These are phyloP conservation scores for Diplolepis rosae DNA, from an alignment of 2,888 invertebrate genomes.

Conservation along the genomic window DNA sequence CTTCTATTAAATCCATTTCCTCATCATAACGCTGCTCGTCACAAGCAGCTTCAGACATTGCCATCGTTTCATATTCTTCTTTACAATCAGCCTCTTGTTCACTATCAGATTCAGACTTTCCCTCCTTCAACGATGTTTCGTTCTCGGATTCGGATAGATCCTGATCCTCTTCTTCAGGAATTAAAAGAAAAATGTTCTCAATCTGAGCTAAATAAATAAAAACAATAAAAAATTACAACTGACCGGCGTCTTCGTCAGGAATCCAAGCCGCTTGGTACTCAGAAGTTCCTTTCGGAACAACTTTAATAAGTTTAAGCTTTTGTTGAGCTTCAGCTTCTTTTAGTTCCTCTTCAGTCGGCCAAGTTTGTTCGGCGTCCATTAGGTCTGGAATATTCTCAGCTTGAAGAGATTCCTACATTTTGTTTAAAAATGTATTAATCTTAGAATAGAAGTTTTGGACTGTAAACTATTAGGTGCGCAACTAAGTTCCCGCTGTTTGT, in stretches of 20 bases:
- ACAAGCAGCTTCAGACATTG: slow-evolving; percentile 67
- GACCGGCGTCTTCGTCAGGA: slow-evolving; percentile 80
- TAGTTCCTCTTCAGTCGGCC: slow-evolving; percentile 95
- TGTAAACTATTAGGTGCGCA: too few relatives aligned
- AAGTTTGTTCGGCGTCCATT: slow-evolving; percentile 97
- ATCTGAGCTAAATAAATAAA: not conserved
- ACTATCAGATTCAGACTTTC: slow-evolving; percentile 61
- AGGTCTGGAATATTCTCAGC: slow-evolving; percentile 89
- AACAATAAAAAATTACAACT: slow-evolving; percentile 19
- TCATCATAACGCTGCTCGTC: slow-evolving; percentile 72
- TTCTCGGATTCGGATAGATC: slow-evolving; percentile 75
- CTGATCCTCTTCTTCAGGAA: slow-evolving; percentile 33
- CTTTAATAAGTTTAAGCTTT: slow-evolving; percentile 82
- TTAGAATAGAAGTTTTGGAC: too few relatives aligned
- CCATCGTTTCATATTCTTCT: slow-evolving; percentile 80
- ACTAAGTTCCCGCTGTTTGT: too few relatives aligned
- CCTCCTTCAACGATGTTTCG: slow-evolving; percentile 69
- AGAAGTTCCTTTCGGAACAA: slow-evolving; percentile 95
- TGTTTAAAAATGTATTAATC: slow-evolving; percentile 35
- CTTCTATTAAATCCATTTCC: slow-evolving; percentile 84
- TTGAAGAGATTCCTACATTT: slow-evolving; percentile 79
- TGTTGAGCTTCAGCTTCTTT: slow-evolving; percentile 80
- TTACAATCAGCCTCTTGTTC: slow-evolving; percentile 75
- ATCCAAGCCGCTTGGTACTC: slow-evolving; percentile 98
- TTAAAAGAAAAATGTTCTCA: not conserved